Conservation (phyloP, 2,797 vertebrate genomes). For the Lepidocolaptes lacrymiger region DNA sequence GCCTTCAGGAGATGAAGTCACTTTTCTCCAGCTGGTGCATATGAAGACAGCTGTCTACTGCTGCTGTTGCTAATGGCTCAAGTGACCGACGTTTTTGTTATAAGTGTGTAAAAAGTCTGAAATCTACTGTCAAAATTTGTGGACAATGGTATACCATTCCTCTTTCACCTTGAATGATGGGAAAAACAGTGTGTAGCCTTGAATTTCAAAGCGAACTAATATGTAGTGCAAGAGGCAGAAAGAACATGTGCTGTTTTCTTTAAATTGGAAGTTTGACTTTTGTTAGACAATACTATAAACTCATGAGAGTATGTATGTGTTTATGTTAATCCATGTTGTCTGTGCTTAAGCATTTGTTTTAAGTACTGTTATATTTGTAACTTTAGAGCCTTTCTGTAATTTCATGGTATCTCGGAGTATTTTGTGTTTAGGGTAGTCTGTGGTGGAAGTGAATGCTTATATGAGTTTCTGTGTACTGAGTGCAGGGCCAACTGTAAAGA, state of each 20-base stretch:
- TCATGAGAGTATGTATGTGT: background rate
- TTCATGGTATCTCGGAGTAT: background rate
- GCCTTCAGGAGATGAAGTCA: background rate
- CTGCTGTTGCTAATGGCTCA: background rate
- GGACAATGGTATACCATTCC: background rate
- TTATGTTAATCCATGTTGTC: background rate
- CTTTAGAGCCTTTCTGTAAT: background rate
- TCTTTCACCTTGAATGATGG: background rate
- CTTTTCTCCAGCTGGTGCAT: background rate
- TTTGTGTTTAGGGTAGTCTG: background rate
- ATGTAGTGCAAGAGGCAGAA: background rate
- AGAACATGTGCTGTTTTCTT: background rate
- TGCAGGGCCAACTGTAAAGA: background rate
- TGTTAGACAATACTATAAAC: background rate
- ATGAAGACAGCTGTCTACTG: slow-evolving; percentile 3
- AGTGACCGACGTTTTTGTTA: background rate
- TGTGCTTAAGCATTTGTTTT: background rate
- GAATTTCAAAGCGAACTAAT: background rate
- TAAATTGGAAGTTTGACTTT: background rate
- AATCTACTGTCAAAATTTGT: background rate
- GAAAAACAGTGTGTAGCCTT: background rate
- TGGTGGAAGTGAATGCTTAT: background rate
- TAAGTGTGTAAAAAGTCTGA: background rate
- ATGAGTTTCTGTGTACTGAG: background rate
- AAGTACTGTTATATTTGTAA: background rate